Percentiles rank a stretch among this genome's conserved stretches.
Evolutionary conservation across 2,888 invertebrate species (phyloP).

Genomic region (Lacanobia oleracea): DNA sequence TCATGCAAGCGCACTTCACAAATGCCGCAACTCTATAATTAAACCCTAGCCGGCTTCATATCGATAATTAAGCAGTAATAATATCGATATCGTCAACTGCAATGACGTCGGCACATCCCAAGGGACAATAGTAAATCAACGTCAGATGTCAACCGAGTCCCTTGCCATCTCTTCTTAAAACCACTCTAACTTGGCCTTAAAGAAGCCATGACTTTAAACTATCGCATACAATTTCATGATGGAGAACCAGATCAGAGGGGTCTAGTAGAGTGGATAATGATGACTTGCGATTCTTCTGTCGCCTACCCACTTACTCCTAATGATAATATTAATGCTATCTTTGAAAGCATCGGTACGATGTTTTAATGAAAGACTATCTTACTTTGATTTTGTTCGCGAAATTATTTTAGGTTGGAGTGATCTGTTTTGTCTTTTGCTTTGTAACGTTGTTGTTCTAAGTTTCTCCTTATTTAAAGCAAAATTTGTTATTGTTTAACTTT

Average conservation of each 20-base stretch:
- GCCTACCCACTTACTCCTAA: slow-evolving; percentile 87
- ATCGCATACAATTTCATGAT: slow-evolving; percentile 51
- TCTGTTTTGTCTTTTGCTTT: slow-evolving; percentile 15
- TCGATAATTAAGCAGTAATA: slow-evolving; percentile 68
- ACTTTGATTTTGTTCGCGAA: slow-evolving; percentile 62
- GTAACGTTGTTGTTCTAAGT: slow-evolving; percentile 6
- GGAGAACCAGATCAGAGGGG: slow-evolving; percentile 65
- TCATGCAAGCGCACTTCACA: slow-evolving; percentile 1
- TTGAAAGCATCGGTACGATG: slow-evolving; percentile 82
- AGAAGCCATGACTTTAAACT: slow-evolving; percentile 73
- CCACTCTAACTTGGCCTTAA: slow-evolving; percentile 74
- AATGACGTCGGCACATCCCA: slow-evolving; percentile 83
- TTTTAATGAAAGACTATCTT: slow-evolving; percentile 69
- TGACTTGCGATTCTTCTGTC: slow-evolving; percentile 87
- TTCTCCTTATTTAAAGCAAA: neutral
- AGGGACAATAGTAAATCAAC: slow-evolving; percentile 89
- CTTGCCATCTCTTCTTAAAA: slow-evolving; percentile 76
- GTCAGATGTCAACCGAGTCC: slow-evolving; percentile 88
- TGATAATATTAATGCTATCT: slow-evolving; percentile 89
- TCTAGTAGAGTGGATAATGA: slow-evolving; percentile 73
- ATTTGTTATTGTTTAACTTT: neutral
- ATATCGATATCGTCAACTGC: slow-evolving; percentile 70
- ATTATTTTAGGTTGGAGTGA: slow-evolving; percentile 31
- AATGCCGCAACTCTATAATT: slow-evolving; percentile 54
- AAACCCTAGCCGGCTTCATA: slow-evolving; percentile 50